Percentiles rank a stretch among this genome's conserved stretches.
phyloP scores from a whole-genome alignment of 2,113 vertebrate genomes.

The Murina feae region DNA sequence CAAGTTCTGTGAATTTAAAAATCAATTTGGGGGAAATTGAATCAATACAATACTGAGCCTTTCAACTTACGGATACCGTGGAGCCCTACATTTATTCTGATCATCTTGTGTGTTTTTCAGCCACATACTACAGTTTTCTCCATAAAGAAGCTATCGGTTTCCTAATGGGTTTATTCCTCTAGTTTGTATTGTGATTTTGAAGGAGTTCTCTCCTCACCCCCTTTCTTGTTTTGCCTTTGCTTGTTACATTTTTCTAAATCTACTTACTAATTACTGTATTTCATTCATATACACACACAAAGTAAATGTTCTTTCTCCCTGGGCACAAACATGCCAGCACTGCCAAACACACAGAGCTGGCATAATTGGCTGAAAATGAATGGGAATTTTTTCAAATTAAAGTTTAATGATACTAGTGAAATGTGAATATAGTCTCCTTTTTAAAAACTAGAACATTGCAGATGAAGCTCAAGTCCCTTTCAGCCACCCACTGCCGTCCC shows the following conservation, averaged over 20 bases:
- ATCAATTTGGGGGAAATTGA: neutral
- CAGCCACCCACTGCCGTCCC: constrained; percentile 14
- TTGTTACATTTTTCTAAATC: constrained; percentile 48
- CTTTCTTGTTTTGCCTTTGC: constrained; percentile 16
- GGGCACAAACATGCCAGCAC: neutral
- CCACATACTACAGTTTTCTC: neutral
- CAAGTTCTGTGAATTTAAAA: constrained; percentile 18
- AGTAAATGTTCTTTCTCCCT: constrained; percentile 53
- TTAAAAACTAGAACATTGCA: constrained; percentile 13
- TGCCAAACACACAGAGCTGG: constrained; percentile 32
- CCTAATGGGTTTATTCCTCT: neutral
- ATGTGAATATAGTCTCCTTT: constrained; percentile 61
- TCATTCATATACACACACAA: constrained; percentile 63
- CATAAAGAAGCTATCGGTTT: neutral
- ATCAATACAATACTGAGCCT: neutral
- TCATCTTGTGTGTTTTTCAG: neutral
- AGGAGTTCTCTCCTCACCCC: neutral
- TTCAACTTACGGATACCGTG: neutral
- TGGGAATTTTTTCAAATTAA: constrained; percentile 64
- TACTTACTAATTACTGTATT: constrained; percentile 51
- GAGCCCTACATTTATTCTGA: neutral
- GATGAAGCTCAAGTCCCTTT: constrained; percentile 18
- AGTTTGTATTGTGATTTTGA: neutral
- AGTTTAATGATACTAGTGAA: constrained; percentile 59
- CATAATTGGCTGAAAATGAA: constrained; percentile 66